Conservation (phyloP, 2,888 invertebrate species). For the Mamestra brassicae region DNA sequence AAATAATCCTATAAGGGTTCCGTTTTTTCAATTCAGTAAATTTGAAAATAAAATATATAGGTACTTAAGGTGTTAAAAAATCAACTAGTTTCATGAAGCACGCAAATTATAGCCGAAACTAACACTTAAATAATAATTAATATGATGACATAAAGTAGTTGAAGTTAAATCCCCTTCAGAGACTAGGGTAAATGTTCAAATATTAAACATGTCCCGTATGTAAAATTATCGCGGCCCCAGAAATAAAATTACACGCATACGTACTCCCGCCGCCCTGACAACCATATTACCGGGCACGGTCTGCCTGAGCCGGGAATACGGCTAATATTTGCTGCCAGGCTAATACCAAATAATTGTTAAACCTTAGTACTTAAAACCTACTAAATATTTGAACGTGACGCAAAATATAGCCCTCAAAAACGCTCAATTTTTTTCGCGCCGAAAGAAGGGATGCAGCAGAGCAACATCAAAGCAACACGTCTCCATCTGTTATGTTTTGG, state of each 20-base stretch:
- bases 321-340: constrained; percentile 54
- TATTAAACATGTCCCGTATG: constrained; percentile 69
- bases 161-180: constrained; percentile 51
- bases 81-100: no score
- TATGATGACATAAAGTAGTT: constrained; percentile 33
- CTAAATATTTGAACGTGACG: background rate
- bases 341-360: constrained; percentile 50
- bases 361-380: no score
- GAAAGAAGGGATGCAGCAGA: constrained; percentile 11
- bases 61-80: no score
- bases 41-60: no score
- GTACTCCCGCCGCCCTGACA: constrained; percentile 68
- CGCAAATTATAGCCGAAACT: no score
- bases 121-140: background rate
- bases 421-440: background rate
- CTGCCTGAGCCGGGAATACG: constrained; percentile 57
- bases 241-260: constrained; percentile 75
- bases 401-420: background rate
- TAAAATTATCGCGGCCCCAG: constrained; percentile 69
- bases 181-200: constrained; percentile 67
- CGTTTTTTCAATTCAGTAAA: no score
- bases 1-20: no score
- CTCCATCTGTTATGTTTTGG: constrained; percentile 16
- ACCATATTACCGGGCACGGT: constrained; percentile 72
- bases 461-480: background rate